phyloP scores from a whole-genome alignment of 2,797 vertebrate genomes.

The Hydrolagus colliei region DNA sequence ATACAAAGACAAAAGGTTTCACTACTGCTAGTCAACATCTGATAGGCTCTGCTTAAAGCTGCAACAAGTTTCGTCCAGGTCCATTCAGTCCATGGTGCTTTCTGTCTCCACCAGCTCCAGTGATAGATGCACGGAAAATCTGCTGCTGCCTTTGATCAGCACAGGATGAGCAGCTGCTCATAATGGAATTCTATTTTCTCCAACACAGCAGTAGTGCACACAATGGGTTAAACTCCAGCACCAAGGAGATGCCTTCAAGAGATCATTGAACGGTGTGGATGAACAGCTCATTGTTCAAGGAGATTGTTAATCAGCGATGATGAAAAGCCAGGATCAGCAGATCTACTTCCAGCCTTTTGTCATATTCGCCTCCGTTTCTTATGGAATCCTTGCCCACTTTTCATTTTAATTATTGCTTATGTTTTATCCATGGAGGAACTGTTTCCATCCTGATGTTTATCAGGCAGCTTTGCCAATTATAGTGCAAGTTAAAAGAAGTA shows the following conservation, averaged over 20 bases:
- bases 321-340: constrained; percentile 22
- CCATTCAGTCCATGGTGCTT: not conserved
- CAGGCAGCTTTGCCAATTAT: not conserved
- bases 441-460: not conserved
- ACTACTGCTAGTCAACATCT: constrained; percentile 51
- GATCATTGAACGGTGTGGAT: constrained; percentile 4
- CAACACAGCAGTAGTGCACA: not conserved
- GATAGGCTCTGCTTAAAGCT: not conserved
- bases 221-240: constrained; percentile 32
- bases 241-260: constrained; percentile 30
- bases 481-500: not conserved
- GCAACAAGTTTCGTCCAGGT: too few species aligned
- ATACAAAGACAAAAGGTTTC: constrained; percentile 62
- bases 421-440: not conserved
- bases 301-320: constrained; percentile 29
- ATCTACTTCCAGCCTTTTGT: constrained; percentile 19
- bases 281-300: constrained; percentile 21
- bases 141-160: not conserved
- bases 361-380: not conserved
- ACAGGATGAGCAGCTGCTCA: not conserved
- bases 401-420: too few species aligned
- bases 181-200: too few species aligned
- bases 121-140: not conserved
- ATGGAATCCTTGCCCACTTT: not conserved
- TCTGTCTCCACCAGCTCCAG: not conserved